Percentiles rank a stretch among this genome's conserved stretches.
phyloP scores from a whole-genome alignment of 1,140 invertebrate genomes.

The Bombus confusus region DNA sequence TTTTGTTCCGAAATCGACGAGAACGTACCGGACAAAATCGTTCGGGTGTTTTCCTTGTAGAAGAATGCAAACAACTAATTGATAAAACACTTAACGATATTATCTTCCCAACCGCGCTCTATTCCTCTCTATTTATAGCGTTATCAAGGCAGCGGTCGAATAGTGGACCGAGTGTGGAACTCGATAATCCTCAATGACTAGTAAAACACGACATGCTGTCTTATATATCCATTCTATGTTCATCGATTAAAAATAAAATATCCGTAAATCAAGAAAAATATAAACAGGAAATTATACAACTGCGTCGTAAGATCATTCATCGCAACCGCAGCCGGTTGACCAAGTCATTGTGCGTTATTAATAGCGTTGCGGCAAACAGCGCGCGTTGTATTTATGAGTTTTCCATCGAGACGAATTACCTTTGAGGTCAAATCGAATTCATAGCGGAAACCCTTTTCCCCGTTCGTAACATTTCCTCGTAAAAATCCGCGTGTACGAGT shows the following conservation, averaged over 20 bases:
- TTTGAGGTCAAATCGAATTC: neutral
- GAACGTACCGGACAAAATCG: too few relatives aligned
- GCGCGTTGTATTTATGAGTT: neutral
- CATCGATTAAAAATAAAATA: neutral
- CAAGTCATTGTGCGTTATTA: slow-evolving; percentile 23
- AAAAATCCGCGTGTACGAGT: neutral
- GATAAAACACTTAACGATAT: neutral
- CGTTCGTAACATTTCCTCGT: neutral
- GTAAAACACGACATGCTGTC: neutral
- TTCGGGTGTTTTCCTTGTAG: neutral
- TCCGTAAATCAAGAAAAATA: neutral
- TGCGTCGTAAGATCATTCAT: slow-evolving; percentile 21
- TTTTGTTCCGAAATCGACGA: neutral
- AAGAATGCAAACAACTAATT: neutral
- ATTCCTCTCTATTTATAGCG: neutral
- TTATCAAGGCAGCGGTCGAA: neutral
- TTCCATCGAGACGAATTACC: neutral
- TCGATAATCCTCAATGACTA: neutral
- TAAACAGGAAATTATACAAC: slow-evolving; percentile 28
- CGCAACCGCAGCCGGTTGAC: neutral
- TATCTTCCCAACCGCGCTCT: neutral
- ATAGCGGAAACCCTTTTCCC: neutral
- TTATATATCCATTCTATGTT: neutral
- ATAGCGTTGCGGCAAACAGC: neutral
- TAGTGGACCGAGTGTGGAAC: neutral